Evolutionary conservation across 1,140 invertebrate genomes (phyloP).

Genomic region (Brachionus angularis): DNA sequence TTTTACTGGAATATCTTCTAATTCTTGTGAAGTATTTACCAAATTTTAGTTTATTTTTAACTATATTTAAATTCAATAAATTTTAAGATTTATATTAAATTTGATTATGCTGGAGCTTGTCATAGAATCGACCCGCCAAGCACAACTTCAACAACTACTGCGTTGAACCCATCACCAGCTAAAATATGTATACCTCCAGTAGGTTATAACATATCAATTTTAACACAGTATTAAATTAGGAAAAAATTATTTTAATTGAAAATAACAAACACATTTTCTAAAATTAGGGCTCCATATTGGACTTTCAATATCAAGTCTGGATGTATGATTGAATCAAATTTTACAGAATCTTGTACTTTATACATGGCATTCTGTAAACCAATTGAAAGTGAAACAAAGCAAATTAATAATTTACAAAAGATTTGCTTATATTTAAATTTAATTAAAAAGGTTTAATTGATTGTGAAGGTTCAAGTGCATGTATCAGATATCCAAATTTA

Average conservation of each 20-base stretch:
- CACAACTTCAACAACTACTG: not conserved
- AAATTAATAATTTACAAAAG: not conserved
- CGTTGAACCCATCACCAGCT: constrained; percentile 23
- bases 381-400: constrained; percentile 2
- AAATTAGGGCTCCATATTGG: constrained; percentile 10
- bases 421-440: not conserved
- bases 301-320: not conserved
- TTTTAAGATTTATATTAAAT: constrained; percentile 23
- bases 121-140: constrained; percentile 26
- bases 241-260: not conserved
- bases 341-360: not conserved
- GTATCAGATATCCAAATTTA: not conserved
- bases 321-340: constrained; percentile 2
- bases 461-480: constrained; percentile 14
- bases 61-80: not conserved
- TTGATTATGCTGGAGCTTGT: constrained; percentile 40
- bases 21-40: constrained; percentile 6
- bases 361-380: constrained; percentile 35
- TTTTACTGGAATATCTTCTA: not conserved
- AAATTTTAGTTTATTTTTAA: not conserved
- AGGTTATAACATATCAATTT: constrained; percentile 20
- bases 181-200: constrained; percentile 19
- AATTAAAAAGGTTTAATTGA: constrained; percentile 1
- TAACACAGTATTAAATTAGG: not conserved
- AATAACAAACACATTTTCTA: too few relatives aligned